These are phyloP conservation scores for Armadillidium nasatum DNA, from an alignment of 1,140 invertebrate species.

Conservation along the genomic window DNA sequence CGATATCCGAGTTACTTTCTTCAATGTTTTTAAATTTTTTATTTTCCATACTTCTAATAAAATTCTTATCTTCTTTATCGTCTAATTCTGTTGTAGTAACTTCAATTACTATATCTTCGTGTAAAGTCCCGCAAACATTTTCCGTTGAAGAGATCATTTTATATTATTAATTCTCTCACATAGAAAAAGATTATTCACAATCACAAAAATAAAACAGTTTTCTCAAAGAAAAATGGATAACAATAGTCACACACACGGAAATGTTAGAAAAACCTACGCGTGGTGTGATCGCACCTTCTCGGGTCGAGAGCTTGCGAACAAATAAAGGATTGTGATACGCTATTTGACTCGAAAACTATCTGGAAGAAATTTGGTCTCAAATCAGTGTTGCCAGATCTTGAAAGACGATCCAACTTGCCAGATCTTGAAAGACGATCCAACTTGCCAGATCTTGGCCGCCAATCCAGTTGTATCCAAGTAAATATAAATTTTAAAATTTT, in stretches of 20 bases:
- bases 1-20: not conserved
- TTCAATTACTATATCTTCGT: not conserved
- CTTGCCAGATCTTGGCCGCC: too few species aligned
- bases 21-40: not conserved
- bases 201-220: not conserved
- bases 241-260: conserved; percentile 1
- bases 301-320: not conserved
- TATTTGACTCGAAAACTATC: too few species aligned
- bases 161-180: not conserved
- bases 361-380: too few species aligned
- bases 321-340: not conserved
- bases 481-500: too few species aligned
- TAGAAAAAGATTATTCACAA: not conserved
- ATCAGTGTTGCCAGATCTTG: too few species aligned
- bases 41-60: not conserved
- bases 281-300: conserved; percentile 8
- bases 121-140: not conserved
- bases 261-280: not conserved
- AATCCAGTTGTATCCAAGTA: too few species aligned
- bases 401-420: too few species aligned
- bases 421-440: too few species aligned
- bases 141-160: not conserved
- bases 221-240: too few species aligned
- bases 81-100: not conserved
- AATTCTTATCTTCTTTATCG: not conserved